phyloP scores from a whole-genome alignment of 1,140 invertebrate genomes.

The Schmidtea mediterranea region DNA sequence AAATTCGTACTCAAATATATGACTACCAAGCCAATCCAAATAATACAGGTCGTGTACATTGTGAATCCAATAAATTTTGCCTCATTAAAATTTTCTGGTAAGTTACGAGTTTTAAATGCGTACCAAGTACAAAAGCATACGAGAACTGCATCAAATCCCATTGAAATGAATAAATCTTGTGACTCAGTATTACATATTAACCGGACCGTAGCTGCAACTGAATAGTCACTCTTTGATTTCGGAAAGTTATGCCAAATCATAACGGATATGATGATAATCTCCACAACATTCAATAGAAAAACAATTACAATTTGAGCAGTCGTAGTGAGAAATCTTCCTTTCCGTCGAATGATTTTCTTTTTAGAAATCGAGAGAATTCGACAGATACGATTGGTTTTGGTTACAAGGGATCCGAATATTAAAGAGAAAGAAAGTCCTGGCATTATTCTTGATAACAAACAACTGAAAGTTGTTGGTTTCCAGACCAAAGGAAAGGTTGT shows the following conservation, averaged over 20 bases:
- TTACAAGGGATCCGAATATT: slow-evolving; percentile 52
- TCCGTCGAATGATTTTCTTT: slow-evolving; percentile 47
- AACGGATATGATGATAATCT: slow-evolving; percentile 38
- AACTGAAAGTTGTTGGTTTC: slow-evolving; percentile 38
- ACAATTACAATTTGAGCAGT: slow-evolving; percentile 39
- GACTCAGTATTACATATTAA: slow-evolving; percentile 42
- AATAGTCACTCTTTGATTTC: slow-evolving; percentile 34
- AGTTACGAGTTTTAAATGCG: slow-evolving; percentile 53
- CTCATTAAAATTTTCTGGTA: slow-evolving; percentile 58
- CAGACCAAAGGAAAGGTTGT: slow-evolving; percentile 42
- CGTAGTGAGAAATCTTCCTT: slow-evolving; percentile 37
- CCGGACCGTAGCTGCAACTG: slow-evolving; percentile 17
- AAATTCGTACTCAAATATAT: slow-evolving; percentile 51
- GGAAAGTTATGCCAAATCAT: slow-evolving; percentile 43
- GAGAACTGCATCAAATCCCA: slow-evolving; percentile 48
- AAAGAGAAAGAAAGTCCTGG: slow-evolving; percentile 50
- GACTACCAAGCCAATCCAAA: slow-evolving; percentile 59
- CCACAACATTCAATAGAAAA: slow-evolving; percentile 38
- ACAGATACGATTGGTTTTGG: slow-evolving; percentile 58
- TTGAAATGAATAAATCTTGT: slow-evolving; percentile 42
- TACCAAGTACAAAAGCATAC: slow-evolving; percentile 51
- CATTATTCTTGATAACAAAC: slow-evolving; percentile 38
- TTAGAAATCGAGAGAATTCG: slow-evolving; percentile 52
- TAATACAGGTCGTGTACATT: slow-evolving; percentile 64
- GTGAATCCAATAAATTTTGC: slow-evolving; percentile 35